These are phyloP conservation scores for Athene cunicularia DNA, from an alignment of 2,113 vertebrate genomes.

Conservation along the genomic window DNA sequence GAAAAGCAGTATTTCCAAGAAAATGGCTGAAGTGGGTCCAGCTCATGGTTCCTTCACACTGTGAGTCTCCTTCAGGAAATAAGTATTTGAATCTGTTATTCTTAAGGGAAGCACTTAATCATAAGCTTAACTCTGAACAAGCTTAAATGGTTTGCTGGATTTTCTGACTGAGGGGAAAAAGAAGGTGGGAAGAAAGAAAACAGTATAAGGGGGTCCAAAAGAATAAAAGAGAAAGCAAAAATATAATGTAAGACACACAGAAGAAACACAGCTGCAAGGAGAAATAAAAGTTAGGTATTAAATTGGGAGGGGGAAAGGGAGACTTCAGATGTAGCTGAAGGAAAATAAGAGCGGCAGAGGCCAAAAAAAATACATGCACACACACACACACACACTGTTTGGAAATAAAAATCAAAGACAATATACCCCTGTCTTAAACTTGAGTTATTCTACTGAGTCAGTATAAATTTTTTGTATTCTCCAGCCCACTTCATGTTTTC, in stretches of 20 bases:
- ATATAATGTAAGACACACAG: neutral
- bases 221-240: neutral
- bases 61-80: neutral
- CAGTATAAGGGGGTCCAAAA: neutral
- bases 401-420: neutral
- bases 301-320: neutral
- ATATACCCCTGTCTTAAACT: neutral
- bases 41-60: neutral
- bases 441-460: neutral
- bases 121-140: neutral
- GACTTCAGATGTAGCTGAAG: neutral
- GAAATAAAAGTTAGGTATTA: neutral
- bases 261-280: neutral
- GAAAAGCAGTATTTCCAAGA: neutral
- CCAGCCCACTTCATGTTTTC: neutral
- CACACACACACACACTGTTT: rapidly evolving
- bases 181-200: neutral
- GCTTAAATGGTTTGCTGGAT: neutral
- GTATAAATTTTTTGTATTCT: neutral
- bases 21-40: neutral
- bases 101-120: neutral
- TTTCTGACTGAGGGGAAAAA: neutral
- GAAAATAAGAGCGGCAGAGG: neutral
- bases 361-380: neutral
- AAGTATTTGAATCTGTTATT: neutral